Base-by-base conservation (phyloP, 2,888 invertebrate species). In the Leucania comma region DNA sequence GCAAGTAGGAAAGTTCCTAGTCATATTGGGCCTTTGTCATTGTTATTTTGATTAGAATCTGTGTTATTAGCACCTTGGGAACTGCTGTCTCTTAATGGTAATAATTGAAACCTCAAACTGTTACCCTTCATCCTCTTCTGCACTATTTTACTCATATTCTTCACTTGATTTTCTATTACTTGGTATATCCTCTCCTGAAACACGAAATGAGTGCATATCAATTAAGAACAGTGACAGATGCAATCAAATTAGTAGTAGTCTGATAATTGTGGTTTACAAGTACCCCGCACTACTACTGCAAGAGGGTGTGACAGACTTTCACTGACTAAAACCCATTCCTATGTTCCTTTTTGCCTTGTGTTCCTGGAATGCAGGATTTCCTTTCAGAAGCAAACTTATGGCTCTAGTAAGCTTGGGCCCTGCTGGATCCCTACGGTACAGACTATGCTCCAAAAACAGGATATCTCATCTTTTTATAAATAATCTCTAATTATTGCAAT, bases 121-220 rank as follows among this genome's bases (percentile, higher is more conserved):
- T 93, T 95, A 32, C 97, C 97, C 90, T 97, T 97, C 10, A 87
- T 90, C 58, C 97, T 95, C 88, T 97, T 97, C 83, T 98, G 97
- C 0, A 97, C 94, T 70, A 97, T 91, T 91, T 96, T 96, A 0
- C 96, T 96, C 35, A 91, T 80, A 68, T 92, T 87, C 80, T 96
- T 96, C 67, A 96, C 90, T 65, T 96, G 91, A 46, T 90, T 91
- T 87, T 97, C 97, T 77, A 97, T 95, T 20, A 94, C 85, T 65
- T 94, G 91, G 82, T 96, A 97, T 69, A 97, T 94, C 69, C 90
- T 94, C 85, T 97, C 97, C 97, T 97, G 91, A 69, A 96, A 96
- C 61, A 14, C 20, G 35, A 79, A 68, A 66, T 51, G 20, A 32
- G n/a, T 3, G 4, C 24, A 22, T 24, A 10, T 58, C 17, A 58